phyloP scores from a whole-genome alignment of 2,888 invertebrate species.

The Eurois occulta region DNA sequence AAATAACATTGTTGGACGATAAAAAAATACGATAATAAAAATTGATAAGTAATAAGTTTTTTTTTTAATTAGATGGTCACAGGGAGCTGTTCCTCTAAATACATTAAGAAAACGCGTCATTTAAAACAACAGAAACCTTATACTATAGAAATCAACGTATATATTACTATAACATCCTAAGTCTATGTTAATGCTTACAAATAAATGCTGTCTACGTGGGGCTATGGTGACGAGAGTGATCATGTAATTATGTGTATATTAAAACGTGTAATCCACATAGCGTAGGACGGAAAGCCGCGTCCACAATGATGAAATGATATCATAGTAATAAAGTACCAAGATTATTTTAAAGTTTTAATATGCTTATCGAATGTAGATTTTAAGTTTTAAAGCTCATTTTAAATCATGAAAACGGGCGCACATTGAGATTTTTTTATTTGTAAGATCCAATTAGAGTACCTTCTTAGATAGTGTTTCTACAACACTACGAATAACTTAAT shows the following conservation, averaged over 20 bases:
- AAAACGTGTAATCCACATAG: conserved; percentile 45
- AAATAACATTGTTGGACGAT: conserved; percentile 86
- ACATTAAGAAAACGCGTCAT: conserved; percentile 77
- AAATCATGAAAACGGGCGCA: conserved; percentile 48
- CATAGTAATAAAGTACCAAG: conserved; percentile 5
- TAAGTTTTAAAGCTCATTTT: conserved; percentile 39
- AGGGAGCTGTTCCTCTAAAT: conserved; percentile 64
- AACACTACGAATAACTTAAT: conserved; percentile 38
- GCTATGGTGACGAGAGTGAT: conserved; percentile 68
- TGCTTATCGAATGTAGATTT: conserved; percentile 39
- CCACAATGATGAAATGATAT: conserved; percentile 20
- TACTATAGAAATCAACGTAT: conserved; percentile 89
- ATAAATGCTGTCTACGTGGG: conserved; percentile 88
- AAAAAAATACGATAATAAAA: conserved; percentile 64
- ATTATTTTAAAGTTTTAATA: conserved; percentile 25
- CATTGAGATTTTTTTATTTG: conserved; percentile 5
- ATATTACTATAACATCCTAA: conserved; percentile 90
- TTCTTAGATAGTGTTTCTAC: conserved; percentile 44
- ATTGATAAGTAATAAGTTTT: conserved; percentile 65
- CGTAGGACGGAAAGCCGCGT: conserved; percentile 24
- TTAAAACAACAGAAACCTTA: conserved; percentile 86
- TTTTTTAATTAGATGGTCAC: conserved; percentile 63
- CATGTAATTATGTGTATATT: conserved; percentile 15
- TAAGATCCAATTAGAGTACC: conserved; percentile 31
- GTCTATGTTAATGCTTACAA: conserved; percentile 88